Evolutionary conservation across 1,140 invertebrate species (phyloP), one percentile per base, ranked within the genome.

Genomic region (Drosophila elegans): DNA sequence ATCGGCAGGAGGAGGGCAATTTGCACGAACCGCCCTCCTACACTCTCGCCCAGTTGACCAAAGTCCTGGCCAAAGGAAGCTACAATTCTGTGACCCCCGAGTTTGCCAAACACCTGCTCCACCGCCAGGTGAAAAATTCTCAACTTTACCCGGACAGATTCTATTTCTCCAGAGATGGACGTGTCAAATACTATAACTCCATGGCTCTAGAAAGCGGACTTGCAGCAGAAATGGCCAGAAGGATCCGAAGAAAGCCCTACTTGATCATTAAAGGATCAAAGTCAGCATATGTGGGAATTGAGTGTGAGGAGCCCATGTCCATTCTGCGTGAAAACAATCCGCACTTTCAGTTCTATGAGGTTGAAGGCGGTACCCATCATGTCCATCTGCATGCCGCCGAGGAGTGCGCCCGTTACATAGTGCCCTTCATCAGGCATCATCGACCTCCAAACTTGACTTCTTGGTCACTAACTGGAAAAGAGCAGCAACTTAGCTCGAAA

Each of bases 331-430:
- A 92, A 34, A 84, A 92, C 54, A 93, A 94, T 81, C 89, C 92
- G 3, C 92, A 95, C 39, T 96, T 95, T 85, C 93, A 94, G 78
- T 94, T 93, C 60, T 92, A 95, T 44, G 93, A 94, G 52, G 80
- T 72, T 4, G 3, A n/a, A 21, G 66, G 46, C 5, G 78, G 80
- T 3, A 96, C 96, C 92, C 96, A 96, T 92, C 85, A 90, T 34
- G 92, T 95, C n/a, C 96, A 97, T 90, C 93, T 97, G 32, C 95
- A 94, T 51, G 92, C 95, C 74, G 94, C 96, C 3, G 92, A 94
- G 75, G 78, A 84, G 25, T 90, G 96, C 51, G 94, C 94, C 7
- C 85, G 93, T 27, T 72, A 93, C 16, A 93, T 96, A 25, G 92
- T 93, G 46, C 90, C 94, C 2, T 96, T 96, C n/a, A 29, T 91